These are phyloP conservation scores for Chaetogeoica ovagalla DNA, from an alignment of 2,888 invertebrate genomes.

Conservation along the genomic window DNA sequence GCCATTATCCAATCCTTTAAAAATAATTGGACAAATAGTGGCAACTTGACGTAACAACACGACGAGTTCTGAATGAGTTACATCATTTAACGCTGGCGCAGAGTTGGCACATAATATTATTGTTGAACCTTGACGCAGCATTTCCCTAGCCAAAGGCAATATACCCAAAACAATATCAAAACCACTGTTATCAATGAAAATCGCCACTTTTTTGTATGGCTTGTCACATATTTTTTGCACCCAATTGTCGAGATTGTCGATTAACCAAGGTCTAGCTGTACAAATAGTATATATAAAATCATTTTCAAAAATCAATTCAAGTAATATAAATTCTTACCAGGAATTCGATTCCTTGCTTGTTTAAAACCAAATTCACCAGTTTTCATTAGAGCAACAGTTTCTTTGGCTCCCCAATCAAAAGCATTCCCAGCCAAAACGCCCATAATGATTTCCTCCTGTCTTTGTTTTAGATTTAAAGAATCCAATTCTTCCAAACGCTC, in stretches of 20 bases:
- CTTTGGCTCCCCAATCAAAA: slow-evolving; percentile 97
- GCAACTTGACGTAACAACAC: slow-evolving; percentile 74
- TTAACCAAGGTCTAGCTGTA: slow-evolving; percentile 82
- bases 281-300: slow-evolving; percentile 9
- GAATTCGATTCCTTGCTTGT: slow-evolving; percentile 80
- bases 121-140: slow-evolving; percentile 79
- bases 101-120: slow-evolving; percentile 92
- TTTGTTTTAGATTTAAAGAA: slow-evolving; percentile 57
- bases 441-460: slow-evolving; percentile 61
- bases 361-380: slow-evolving; percentile 74
- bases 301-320: not conserved
- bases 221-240: slow-evolving; percentile 69
- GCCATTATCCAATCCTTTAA: slow-evolving; percentile 69
- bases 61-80: slow-evolving; percentile 83
- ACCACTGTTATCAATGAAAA: slow-evolving; percentile 97
- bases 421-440: slow-evolving; percentile 82
- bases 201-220: slow-evolving; percentile 82
- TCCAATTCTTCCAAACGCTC: slow-evolving; percentile 61
- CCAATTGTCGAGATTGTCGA: slow-evolving; percentile 86
- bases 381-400: slow-evolving; percentile 83
- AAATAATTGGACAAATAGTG: slow-evolving; percentile 71
- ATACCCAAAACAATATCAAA: slow-evolving; percentile 91
- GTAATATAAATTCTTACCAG: slow-evolving; percentile 63
- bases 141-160: slow-evolving; percentile 84
- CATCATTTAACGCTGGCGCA: slow-evolving; percentile 92